A percentile compares a stretch with the other conserved stretches of the same genome.
Evolutionary conservation across 2,888 invertebrate genomes (phyloP).

Genomic region (Eupithecia centaureata): DNA sequence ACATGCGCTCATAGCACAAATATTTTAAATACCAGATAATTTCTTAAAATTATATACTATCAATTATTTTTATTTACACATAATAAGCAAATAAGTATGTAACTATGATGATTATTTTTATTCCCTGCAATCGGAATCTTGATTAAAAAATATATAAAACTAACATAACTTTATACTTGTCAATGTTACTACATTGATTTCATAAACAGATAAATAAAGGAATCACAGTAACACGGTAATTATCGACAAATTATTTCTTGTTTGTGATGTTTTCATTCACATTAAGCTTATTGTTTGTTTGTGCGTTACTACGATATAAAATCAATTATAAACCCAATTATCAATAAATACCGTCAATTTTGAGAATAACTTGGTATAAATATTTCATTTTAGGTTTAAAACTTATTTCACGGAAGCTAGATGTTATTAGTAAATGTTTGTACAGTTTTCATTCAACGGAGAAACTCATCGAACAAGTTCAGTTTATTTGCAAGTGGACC

Average conservation of each 20-base stretch:
- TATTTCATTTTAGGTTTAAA: not conserved
- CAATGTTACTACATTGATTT: constrained; percentile 1
- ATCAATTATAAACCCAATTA: constrained; percentile 10
- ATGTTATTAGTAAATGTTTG: no score
- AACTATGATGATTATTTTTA: constrained; percentile 50
- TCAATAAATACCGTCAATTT: not conserved
- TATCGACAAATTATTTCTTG: constrained; percentile 58
- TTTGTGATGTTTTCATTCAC: constrained; percentile 63
- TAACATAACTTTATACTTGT: constrained; percentile 53
- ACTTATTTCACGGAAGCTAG: not conserved
- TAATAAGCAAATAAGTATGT: constrained; percentile 53
- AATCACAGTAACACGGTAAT: constrained; percentile 78
- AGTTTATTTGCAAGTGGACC: not conserved
- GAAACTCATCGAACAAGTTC: not conserved
- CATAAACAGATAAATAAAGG: constrained; percentile 65
- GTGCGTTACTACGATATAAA: constrained; percentile 25
- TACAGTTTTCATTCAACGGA: not conserved
- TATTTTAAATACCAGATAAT: constrained; percentile 59
- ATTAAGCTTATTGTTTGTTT: constrained; percentile 47
- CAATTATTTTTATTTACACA: constrained; percentile 59
- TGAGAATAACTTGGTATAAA: not conserved
- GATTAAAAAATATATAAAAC: constrained; percentile 60
- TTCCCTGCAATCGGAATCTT: constrained; percentile 60
- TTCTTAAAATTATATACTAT: constrained; percentile 50
- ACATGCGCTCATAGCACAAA: constrained; percentile 79